These are phyloP conservation scores for Samia ricini DNA, from an alignment of 1,140 invertebrate genomes.

Conservation along the genomic window DNA sequence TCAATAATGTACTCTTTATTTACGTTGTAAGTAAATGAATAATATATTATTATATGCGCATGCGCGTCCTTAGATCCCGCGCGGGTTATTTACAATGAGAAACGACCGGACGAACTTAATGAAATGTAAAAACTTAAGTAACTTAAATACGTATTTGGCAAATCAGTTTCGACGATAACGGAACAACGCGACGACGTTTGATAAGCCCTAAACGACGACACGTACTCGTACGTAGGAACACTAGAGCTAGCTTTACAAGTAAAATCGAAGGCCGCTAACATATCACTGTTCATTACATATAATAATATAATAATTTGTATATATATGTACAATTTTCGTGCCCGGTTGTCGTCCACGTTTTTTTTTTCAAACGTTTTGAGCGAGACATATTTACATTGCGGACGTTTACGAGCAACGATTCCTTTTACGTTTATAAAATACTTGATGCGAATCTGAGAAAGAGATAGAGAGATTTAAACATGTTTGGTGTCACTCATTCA, in stretches of 20 bases:
- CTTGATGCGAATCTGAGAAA: not conserved
- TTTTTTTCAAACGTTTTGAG: not conserved
- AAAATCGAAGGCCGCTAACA: conserved; percentile 76
- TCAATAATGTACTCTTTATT: conserved; percentile 33
- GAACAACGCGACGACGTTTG: conserved; percentile 36
- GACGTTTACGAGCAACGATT: conserved; percentile 14
- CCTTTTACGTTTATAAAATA: not conserved
- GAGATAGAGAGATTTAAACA: no score
- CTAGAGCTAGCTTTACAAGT: conserved; percentile 75
- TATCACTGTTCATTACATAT: conserved; percentile 74
- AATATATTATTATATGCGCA: no score
- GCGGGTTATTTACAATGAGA: conserved; percentile 60
- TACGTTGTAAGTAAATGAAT: conserved; percentile 19
- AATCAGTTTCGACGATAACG: conserved; percentile 34
- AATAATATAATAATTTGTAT: no score
- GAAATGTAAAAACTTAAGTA: conserved; percentile 28
- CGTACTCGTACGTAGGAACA: conserved; percentile 37
- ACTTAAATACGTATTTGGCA: no score
- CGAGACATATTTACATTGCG: conserved; percentile 32
- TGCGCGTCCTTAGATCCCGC: conserved; percentile 19
- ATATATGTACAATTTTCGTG: conserved; percentile 58
- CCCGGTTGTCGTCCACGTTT: conserved; percentile 30
- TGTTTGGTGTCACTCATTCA: no score
- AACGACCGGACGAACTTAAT: conserved; percentile 42
- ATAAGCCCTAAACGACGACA: conserved; percentile 25